phyloP scores from a whole-genome alignment of 2,888 invertebrate genomes.

The Sphinx pinastri region DNA sequence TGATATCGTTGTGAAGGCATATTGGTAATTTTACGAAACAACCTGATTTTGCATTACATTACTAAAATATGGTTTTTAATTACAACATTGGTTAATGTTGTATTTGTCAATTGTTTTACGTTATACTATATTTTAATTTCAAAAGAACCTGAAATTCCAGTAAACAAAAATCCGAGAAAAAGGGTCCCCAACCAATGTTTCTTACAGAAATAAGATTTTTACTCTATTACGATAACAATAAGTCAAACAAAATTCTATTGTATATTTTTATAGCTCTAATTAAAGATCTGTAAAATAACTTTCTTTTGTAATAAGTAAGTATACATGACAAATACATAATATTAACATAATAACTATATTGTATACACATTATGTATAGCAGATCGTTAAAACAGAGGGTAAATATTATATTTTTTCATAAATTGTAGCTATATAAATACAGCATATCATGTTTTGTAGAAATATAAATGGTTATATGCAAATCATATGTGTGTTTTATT shows the following conservation, averaged over 20 bases:
- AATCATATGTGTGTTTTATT: constrained; percentile 36
- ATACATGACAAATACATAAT: constrained; percentile 63
- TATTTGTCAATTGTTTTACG: not conserved
- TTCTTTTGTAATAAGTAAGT: constrained; percentile 47
- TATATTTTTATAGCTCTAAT: constrained; percentile 43
- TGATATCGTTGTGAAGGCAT: not conserved
- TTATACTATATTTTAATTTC: not conserved
- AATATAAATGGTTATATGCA: constrained; percentile 68
- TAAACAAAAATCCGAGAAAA: not conserved
- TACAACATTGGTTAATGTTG: not conserved
- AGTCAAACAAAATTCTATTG: constrained; percentile 1
- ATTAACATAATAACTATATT: constrained; percentile 24
- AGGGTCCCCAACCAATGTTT: not conserved
- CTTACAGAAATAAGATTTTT: not conserved
- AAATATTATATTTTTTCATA: constrained; percentile 66
- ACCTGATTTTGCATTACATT: constrained; percentile 4
- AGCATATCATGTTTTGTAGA: constrained; percentile 81
- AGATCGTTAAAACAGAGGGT: constrained; percentile 43
- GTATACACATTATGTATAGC: constrained; percentile 20
- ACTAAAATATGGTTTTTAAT: not conserved
- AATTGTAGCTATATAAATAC: constrained; percentile 57
- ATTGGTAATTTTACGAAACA: not conserved
- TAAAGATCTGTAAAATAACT: constrained; percentile 63
- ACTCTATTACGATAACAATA: not conserved
- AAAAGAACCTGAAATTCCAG: not conserved